Evolutionary conservation across 2,888 invertebrate species (phyloP).

Genomic region (Exocentrus adspersus): DNA sequence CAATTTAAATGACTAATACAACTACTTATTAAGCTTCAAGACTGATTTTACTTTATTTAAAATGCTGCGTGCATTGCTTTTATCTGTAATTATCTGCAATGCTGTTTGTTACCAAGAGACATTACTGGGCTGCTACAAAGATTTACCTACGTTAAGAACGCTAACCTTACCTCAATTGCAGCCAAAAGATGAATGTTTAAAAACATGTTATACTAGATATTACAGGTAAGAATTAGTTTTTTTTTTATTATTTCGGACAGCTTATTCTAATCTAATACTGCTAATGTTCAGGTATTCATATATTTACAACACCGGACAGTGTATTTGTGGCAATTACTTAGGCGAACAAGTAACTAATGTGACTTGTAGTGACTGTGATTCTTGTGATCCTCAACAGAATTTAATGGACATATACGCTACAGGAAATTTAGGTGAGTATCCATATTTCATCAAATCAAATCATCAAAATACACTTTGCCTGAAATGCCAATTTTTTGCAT

Average conservation of each 20-base stretch:
- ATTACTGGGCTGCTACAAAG: slow-evolving; percentile 52
- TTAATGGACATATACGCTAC: slow-evolving; percentile 54
- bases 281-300: slow-evolving; percentile 50
- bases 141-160: slow-evolving; percentile 38
- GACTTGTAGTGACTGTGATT: slow-evolving; percentile 45
- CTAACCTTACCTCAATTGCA: slow-evolving; percentile 40
- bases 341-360: slow-evolving; percentile 51
- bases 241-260: slow-evolving; percentile 4
- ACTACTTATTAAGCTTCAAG: slow-evolving; percentile 27
- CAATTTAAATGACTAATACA: slow-evolving; percentile 14
- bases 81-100: slow-evolving; percentile 23
- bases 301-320: slow-evolving; percentile 46
- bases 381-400: slow-evolving; percentile 45
- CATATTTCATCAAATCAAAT: too few relatives aligned
- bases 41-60: slow-evolving; percentile 34
- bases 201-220: slow-evolving; percentile 48
- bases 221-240: slow-evolving; percentile 45
- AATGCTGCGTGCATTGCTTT: slow-evolving; percentile 28
- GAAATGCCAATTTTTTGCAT: too few relatives aligned
- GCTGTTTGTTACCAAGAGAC: slow-evolving; percentile 33
- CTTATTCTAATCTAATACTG: background rate
- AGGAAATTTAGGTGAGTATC: slow-evolving; percentile 53
- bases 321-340: slow-evolving; percentile 55
- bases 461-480: too few relatives aligned
- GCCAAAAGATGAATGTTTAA: slow-evolving; percentile 45